A percentile compares a stretch with the other conserved stretches of the same genome.
phyloP scores from a whole-genome alignment of 2,113 vertebrate species.

The Colistium nudipinnis region DNA sequence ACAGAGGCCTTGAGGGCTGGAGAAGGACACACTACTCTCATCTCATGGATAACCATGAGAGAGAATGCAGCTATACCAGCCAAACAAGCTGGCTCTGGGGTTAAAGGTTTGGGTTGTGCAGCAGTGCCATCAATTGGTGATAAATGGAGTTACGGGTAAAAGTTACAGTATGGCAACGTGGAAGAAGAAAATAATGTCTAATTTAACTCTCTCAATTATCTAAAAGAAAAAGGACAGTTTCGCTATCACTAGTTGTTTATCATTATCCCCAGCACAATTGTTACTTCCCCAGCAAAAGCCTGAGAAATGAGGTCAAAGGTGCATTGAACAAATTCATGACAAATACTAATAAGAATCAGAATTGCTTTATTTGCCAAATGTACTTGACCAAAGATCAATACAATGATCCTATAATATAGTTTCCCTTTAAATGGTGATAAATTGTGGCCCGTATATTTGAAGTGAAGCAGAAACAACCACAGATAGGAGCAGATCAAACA shows the following conservation, averaged over 20 bases:
- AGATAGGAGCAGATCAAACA: conserved; percentile 1
- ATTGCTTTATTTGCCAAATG: too few species aligned
- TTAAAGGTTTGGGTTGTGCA: conserved; percentile 31
- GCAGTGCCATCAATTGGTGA: conserved; percentile 61
- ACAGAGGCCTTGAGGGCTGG: not conserved
- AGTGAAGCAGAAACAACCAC: not conserved
- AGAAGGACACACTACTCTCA: conserved; percentile 42
- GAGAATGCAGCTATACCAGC: conserved; percentile 14
- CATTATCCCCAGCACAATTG: not conserved
- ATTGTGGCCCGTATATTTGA: not conserved
- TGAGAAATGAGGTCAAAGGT: not conserved
- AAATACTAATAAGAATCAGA: too few species aligned
- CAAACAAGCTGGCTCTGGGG: not conserved
- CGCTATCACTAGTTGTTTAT: not conserved
- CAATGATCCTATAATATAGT: too few species aligned
- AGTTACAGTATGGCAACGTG: not conserved
- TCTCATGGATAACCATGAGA: conserved; percentile 33
- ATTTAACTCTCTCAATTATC: not conserved
- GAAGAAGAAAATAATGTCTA: not conserved
- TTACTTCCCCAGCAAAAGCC: not conserved
- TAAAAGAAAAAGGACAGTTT: too few species aligned
- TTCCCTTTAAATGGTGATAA: not conserved
- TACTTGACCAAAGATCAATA: too few species aligned
- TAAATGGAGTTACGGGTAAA: conserved; percentile 12
- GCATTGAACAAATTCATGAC: too few species aligned